Conservation (phyloP, 1,140 invertebrate species). For the Drosophila nigromelanica region DNA sequence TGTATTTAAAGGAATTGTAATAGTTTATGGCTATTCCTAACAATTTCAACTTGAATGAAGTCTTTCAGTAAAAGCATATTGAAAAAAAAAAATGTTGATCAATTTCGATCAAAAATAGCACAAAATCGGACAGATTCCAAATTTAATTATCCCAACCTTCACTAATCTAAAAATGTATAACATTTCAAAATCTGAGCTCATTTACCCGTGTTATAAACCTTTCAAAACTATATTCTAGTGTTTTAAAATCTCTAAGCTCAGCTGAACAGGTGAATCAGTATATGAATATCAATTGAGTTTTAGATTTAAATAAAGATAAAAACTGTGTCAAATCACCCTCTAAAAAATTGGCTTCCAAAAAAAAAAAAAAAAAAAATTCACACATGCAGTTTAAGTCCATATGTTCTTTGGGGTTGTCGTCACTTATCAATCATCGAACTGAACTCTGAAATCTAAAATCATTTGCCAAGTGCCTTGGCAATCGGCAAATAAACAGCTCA, state of each 20-base stretch:
- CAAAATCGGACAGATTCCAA: too few species aligned
- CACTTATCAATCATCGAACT: slow-evolving; percentile 55
- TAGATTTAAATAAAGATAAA: neutral
- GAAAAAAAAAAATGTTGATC: too few species aligned
- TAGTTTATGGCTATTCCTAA: too few species aligned
- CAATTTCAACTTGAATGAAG: too few species aligned
- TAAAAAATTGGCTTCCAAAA: slow-evolving; percentile 1
- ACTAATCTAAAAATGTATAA: too few species aligned
- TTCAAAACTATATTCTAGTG: too few species aligned
- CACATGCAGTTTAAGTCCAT: slow-evolving; percentile 10
- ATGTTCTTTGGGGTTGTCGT: slow-evolving; percentile 4
- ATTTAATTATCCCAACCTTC: too few species aligned
- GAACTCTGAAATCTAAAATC: slow-evolving; percentile 32
- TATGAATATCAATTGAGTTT: slow-evolving; percentile 1
- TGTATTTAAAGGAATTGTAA: too few species aligned
- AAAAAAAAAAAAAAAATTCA: neutral
- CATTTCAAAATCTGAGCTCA: too few species aligned
- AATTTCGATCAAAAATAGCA: too few species aligned
- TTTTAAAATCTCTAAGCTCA: neutral
- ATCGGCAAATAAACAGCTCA: slow-evolving; percentile 68
- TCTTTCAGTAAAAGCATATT: too few species aligned
- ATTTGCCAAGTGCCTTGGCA: slow-evolving; percentile 35
- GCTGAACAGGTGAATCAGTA: neutral
- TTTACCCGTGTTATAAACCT: too few species aligned
- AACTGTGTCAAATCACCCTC: neutral